These are phyloP conservation scores for Aplysina aerophoba DNA, from an alignment of 37 sponge, comb jelly and placozoan species.

Conservation along the genomic window DNA sequence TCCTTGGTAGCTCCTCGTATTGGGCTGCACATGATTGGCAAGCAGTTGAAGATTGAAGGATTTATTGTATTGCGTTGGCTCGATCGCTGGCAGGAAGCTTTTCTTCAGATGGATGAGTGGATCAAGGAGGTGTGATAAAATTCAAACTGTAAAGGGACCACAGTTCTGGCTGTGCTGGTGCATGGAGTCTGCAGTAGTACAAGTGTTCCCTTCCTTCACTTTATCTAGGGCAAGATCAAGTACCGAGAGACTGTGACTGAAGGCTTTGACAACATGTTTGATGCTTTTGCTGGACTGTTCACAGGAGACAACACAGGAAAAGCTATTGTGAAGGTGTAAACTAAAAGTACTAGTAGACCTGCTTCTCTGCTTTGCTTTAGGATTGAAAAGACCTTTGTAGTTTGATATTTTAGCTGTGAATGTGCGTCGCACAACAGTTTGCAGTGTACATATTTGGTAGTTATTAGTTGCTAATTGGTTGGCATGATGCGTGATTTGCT, in stretches of 20 bases:
- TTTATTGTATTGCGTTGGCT: slow-evolving; percentile 62
- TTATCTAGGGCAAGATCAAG: slow-evolving; percentile 53
- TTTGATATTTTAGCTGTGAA: no score
- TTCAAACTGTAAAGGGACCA: no score
- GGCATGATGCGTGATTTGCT: no score
- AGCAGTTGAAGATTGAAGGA: slow-evolving; percentile 78
- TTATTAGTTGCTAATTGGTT: no score
- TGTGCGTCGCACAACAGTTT: no score
- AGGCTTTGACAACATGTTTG: slow-evolving; percentile 83
- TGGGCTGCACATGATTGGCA: slow-evolving; percentile 39
- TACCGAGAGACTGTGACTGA: slow-evolving; percentile 56
- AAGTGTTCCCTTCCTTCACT: neutral
- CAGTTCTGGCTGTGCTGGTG: no score
- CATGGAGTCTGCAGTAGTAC: neutral
- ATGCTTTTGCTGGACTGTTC: slow-evolving; percentile 78
- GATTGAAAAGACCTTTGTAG: no score
- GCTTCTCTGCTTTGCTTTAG: no score
- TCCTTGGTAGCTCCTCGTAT: slow-evolving; percentile 10
- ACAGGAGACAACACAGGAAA: slow-evolving; percentile 68
- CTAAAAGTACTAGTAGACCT: no score
- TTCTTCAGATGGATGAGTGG: slow-evolving; percentile 66
- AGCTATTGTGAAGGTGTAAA: slow-evolving; percentile 74
- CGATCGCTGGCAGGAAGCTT: slow-evolving; percentile 54
- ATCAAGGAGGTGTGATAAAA: slow-evolving; percentile 80
- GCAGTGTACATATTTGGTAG: no score